These are phyloP conservation scores for Alviniconcha strummeri DNA, from an alignment of 2,888 invertebrate genomes.

Conservation along the genomic window DNA sequence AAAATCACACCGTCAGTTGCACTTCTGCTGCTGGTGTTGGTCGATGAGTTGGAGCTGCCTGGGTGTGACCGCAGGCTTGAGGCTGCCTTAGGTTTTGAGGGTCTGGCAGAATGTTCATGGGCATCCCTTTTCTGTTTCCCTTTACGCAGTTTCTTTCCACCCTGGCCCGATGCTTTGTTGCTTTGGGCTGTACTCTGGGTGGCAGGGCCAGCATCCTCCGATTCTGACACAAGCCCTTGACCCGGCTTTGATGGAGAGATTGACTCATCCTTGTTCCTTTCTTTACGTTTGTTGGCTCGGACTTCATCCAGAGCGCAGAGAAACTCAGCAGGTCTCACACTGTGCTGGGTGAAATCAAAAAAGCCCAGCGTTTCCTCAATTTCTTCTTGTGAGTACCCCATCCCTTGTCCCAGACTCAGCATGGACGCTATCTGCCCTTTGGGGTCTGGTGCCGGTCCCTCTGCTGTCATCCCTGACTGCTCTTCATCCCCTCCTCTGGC, in stretches of 20 bases:
- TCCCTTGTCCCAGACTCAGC: conserved; percentile 2
- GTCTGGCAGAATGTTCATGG: background rate
- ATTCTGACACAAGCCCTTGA: no score
- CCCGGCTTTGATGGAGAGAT: no score
- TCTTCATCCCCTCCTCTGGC: no score
- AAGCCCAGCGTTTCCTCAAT: conserved; percentile 26
- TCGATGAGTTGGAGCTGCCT: no score
- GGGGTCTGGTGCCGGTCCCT: no score
- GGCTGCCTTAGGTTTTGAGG: background rate
- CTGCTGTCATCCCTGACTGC: no score
- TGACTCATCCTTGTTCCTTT: background rate
- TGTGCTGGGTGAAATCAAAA: conserved; percentile 5
- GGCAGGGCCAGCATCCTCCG: no score
- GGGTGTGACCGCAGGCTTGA: background rate
- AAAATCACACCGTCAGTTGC: no score
- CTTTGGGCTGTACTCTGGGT: background rate
- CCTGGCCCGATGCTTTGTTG: background rate
- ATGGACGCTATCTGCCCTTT: conserved; percentile 12
- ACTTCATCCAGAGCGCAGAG: background rate
- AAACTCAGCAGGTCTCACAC: background rate
- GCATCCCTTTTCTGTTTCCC: background rate
- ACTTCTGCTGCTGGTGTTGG: no score
- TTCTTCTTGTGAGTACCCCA: conserved; percentile 29
- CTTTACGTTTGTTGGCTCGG: conserved; percentile 4
- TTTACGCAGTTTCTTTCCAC: background rate